Conservation (phyloP, 2,888 invertebrate species). For the Carpatolechia fugitivella region DNA sequence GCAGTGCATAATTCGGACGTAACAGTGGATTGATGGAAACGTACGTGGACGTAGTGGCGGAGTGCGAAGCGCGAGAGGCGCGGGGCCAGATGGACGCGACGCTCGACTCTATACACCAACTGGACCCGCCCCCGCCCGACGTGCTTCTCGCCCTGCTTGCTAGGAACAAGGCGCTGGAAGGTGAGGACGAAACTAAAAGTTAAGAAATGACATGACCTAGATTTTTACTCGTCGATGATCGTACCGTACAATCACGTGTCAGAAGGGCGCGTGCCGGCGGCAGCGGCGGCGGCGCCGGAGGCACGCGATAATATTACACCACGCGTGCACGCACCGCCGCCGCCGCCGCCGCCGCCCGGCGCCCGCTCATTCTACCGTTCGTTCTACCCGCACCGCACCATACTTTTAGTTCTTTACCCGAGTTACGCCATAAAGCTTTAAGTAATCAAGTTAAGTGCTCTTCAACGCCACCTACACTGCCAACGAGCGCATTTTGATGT, state of each 20-base stretch:
- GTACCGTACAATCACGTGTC: slow-evolving; percentile 52
- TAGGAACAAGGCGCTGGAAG: slow-evolving; percentile 93
- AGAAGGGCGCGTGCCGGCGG: no score
- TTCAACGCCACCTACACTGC: slow-evolving; percentile 27
- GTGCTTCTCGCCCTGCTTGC: slow-evolving; percentile 90
- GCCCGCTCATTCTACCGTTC: no score
- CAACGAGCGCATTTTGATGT: neutral
- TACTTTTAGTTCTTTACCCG: slow-evolving; percentile 41
- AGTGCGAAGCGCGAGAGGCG: slow-evolving; percentile 46
- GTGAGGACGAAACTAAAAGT: slow-evolving; percentile 69
- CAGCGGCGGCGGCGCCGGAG: no score
- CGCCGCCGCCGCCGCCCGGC: no score
- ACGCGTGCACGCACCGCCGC: no score
- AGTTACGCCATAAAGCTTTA: slow-evolving; percentile 51
- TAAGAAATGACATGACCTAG: no score
- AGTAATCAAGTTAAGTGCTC: slow-evolving; percentile 80
- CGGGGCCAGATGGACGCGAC: slow-evolving; percentile 48
- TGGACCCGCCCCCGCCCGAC: slow-evolving; percentile 86
- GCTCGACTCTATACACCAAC: slow-evolving; percentile 60
- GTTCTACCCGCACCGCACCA: slow-evolving; percentile 53
- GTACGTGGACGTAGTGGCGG: slow-evolving; percentile 50
- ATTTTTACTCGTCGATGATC: slow-evolving; percentile 8
- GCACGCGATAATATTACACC: no score
- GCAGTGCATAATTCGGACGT: slow-evolving; percentile 47
- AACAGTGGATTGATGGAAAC: slow-evolving; percentile 54